Evolutionary conservation across 2,113 vertebrate species (phyloP).

Genomic region (Elaphurus davidianus): DNA sequence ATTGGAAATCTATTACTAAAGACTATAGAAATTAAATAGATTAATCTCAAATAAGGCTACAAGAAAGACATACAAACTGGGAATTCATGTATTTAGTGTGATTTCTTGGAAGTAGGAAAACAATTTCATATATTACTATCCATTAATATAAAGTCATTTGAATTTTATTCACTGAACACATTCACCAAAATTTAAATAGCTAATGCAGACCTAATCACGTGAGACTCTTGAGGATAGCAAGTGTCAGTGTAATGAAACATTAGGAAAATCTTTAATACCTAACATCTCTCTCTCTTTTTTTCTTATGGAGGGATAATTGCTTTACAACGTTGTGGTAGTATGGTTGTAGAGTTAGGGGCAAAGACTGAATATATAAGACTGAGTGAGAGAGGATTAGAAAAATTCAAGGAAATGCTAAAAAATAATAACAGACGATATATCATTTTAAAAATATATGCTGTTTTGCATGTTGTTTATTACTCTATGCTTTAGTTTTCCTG

Average conservation of each 20-base stretch:
- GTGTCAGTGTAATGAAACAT: not conserved
- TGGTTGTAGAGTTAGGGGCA: not conserved
- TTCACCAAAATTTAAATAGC: not conserved
- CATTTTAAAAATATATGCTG: not conserved
- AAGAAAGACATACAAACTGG: not conserved
- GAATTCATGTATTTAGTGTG: not conserved
- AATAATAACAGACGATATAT: not conserved
- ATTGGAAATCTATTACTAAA: constrained; percentile 25
- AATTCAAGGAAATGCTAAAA: not conserved
- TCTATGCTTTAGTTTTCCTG: not conserved
- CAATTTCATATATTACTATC: not conserved
- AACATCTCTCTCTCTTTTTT: not conserved
- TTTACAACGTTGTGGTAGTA: not conserved
- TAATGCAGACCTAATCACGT: not conserved
- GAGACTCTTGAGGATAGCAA: not conserved
- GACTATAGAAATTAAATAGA: not conserved
- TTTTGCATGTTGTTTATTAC: not conserved
- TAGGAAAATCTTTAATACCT: not conserved
- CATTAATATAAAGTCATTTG: not conserved
- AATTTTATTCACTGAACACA: not conserved
- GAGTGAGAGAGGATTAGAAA: not conserved
- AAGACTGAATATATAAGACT: not conserved
- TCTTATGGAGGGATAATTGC: not conserved
- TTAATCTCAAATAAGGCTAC: not conserved
- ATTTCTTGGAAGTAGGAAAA: not conserved